Evolutionary conservation across 92 coral and sea anemone genomes (phyloP), one percentile per base, ranked within the genome.

Genomic region (Montipora capitata): DNA sequence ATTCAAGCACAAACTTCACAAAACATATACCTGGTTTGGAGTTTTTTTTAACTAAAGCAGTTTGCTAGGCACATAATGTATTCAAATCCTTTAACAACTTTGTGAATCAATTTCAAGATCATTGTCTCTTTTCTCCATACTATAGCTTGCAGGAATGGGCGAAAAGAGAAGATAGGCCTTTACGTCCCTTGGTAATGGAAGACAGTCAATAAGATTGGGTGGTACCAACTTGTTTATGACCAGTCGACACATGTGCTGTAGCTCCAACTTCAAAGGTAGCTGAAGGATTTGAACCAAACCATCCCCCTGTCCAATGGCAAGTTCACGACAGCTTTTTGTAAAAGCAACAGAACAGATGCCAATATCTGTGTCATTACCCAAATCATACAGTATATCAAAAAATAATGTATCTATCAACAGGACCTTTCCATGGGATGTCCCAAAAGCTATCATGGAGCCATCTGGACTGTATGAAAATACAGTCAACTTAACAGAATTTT

Each of bases 241-340:
- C 85, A 96, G 69, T 62, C 99, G 91, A 74, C 99, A 96, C 78
- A 96, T 76, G 62, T 96, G 99, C 79, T 85, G 91, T 35, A 96
- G 81, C 10, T 96, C 94, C 87, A 96, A 88, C 79, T 88, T 96
- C n/a, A 86, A 72, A 27, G 99, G 99, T 13, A 94, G 83, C 77
- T 96, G 98, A 98, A 95, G 94, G 35, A 96, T 86, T 17, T 95
- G 80, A 68, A 91, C 92, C 77, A 52, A 81, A 10, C 98, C 91
- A 75, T 95, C 91, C 65, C 88, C 72, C 44, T 94, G 91, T 12
- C 99, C 99, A 17, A 94, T 92, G 1, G 98, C 98, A 14, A 96
- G 64, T 72, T 96, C 96, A 18, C 94, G 96, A 40, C 99, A 96
- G 40, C 96, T 95, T 80, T 80, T 95, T 56, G 98, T 27, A 81